Percentiles rank a stretch among this genome's conserved stretches.
These are phyloP conservation scores for Nomada fucata DNA, from an alignment of 2,888 invertebrate genomes.

Conservation along the genomic window DNA sequence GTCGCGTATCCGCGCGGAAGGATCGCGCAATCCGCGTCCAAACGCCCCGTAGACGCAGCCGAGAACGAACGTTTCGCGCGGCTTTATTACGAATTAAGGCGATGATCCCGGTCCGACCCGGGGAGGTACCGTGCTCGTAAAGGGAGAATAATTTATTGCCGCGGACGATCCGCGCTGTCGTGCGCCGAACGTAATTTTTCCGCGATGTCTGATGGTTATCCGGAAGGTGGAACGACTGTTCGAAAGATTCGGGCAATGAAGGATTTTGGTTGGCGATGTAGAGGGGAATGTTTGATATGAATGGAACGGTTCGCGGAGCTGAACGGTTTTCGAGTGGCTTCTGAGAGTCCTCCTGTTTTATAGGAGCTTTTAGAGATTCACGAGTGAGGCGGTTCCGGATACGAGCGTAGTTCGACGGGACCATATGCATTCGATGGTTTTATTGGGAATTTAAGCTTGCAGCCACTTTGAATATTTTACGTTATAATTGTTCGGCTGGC, in stretches of 20 bases:
- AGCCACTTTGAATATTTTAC: background rate
- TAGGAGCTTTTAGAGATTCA: slow-evolving; percentile 4
- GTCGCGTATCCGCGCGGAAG: background rate
- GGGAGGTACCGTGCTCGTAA: slow-evolving; percentile 75
- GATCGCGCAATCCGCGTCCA: slow-evolving; percentile 30
- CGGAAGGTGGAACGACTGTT: background rate
- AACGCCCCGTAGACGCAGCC: slow-evolving; percentile 69
- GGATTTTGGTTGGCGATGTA: background rate
- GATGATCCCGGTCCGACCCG: slow-evolving; percentile 48
- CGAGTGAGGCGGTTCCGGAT: background rate
- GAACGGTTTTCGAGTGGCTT: background rate
- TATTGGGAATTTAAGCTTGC: background rate
- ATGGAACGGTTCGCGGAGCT: background rate
- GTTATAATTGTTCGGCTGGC: too few species aligned
- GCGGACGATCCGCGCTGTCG: slow-evolving; percentile 1
- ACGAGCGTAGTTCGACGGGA: background rate
- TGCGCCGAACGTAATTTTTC: slow-evolving; percentile 36
- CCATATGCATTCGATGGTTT: background rate
- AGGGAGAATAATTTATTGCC: slow-evolving; percentile 66
- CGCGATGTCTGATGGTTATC: background rate
- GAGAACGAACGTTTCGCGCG: slow-evolving; percentile 71
- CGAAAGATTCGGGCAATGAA: background rate
- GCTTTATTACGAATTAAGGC: slow-evolving; percentile 77
- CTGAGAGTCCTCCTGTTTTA: slow-evolving; percentile 12
- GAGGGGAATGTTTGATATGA: background rate